Base-by-base conservation (phyloP, 2,797 vertebrate species). In the Garrulus glandarius region DNA sequence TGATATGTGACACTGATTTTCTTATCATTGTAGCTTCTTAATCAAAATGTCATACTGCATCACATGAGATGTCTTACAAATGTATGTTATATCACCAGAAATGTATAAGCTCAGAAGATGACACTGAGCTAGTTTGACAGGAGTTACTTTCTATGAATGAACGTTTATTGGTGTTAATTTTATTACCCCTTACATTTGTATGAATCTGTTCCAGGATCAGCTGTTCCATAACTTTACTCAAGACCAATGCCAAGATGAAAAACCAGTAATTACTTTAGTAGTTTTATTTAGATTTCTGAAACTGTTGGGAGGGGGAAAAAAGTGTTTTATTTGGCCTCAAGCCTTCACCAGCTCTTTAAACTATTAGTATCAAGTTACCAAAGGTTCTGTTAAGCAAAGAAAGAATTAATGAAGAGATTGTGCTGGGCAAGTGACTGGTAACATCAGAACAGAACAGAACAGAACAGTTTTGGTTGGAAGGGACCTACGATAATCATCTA, bases 261-360 rank as follows among this genome's bases (percentile, higher is more conserved):
- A 87, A 8, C 1, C 4, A 69, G 16, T 23, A 46, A 64, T 43
- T 65, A 76, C 4, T 68, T 29, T 14, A 5, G 29, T 34, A 24
- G 61, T 70, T 69, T 65, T 39, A 63, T 84, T 63, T 59, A 44
- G 2, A 7, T 70, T 87, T 87, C 81, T 56, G 16, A 81, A 80
- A 79, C 7, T 55, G 4, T 9, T 16, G 4, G 5, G 5, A 22
- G 8, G 1, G 5, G 1, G 2, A 2, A 13, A 41, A 6, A 8
- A 4, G 3, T 4, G 19, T 8, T 71, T 65, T 63, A 47, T 76
- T 72, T 70, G 5, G 32, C 41, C 30, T 74, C 21, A 76, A 52
- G 23, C 5, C 5, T 10, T 50, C 37, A 67, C 65, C 64, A 83
- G 15, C 19, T 64, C 41, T 95, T 88, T 44, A 50, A 53, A 43